phyloP scores from a whole-genome alignment of 1,140 invertebrate species.

The Drosophila bifasciata region DNA sequence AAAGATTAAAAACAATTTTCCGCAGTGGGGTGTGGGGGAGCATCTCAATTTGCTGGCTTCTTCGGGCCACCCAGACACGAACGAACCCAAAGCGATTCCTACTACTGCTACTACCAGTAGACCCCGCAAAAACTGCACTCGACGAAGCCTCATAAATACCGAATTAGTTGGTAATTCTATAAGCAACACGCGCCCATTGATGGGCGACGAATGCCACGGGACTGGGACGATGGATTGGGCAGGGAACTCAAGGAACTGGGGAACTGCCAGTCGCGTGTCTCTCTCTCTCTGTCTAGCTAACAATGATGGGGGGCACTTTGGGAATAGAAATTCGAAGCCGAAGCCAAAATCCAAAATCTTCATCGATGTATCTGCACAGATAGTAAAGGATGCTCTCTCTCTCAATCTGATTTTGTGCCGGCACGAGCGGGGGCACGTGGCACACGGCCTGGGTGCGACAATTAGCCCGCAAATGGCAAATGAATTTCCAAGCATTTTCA shows the following conservation, averaged over 20 bases:
- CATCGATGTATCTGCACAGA: conserved; percentile 44
- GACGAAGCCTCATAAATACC: conserved; percentile 83
- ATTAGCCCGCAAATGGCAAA: conserved; percentile 76
- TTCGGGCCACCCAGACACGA: conserved; percentile 20
- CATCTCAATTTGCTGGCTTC: conserved; percentile 81
- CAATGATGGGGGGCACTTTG: conserved; percentile 27
- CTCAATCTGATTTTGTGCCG: conserved; percentile 49
- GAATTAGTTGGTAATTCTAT: conserved; percentile 84
- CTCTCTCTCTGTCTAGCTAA: conserved; percentile 50
- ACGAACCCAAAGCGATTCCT: conserved; percentile 31
- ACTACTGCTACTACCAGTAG: no score
- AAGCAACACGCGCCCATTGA: conserved; percentile 83
- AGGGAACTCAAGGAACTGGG: conserved; percentile 22
- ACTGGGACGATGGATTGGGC: conserved; percentile 23
- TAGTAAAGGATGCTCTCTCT: conserved; percentile 13
- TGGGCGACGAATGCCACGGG: conserved; percentile 55
- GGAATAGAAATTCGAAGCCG: conserved; percentile 2
- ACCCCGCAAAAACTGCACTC: conserved; percentile 74
- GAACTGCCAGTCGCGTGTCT: conserved; percentile 49
- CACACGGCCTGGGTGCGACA: conserved; percentile 51
- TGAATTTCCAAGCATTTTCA: conserved; percentile 65
- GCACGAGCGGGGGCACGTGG: conserved; percentile 18
- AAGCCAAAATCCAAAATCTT: no score
- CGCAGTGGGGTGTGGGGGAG: conserved; percentile 48
- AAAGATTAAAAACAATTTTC: conserved; percentile 79